Evolutionary conservation across 1,140 invertebrate genomes (phyloP).

Genomic region (Calliphora vicina): DNA sequence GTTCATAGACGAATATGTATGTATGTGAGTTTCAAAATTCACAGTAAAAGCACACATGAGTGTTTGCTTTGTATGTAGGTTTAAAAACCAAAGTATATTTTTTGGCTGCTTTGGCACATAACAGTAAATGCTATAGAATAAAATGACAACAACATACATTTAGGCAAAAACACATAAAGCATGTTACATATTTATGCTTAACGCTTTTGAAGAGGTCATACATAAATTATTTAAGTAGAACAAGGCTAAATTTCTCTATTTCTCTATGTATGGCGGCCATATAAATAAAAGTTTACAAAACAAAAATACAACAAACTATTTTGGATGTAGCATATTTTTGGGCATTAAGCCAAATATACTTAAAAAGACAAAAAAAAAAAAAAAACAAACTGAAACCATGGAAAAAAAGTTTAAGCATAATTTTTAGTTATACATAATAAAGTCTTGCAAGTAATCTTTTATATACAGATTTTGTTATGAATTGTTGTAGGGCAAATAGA

Average conservation of each 20-base stretch:
- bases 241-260: conserved; percentile 35
- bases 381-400: neutral
- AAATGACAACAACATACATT: conserved; percentile 14
- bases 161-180: neutral
- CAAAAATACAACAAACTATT: conserved; percentile 9
- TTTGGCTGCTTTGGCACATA: neutral
- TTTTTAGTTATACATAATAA: neutral
- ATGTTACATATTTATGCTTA: conserved; percentile 18
- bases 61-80: no score
- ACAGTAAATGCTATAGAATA: neutral
- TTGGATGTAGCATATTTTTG: conserved; percentile 36
- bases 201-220: conserved; percentile 27
- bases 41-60: neutral
- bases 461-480: neutral
- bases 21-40: neutral
- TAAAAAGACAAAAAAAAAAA: neutral
- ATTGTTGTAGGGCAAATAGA: no score
- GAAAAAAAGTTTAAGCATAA: conserved; percentile 15
- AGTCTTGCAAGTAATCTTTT: conserved; percentile 7
- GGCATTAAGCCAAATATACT: conserved; percentile 32
- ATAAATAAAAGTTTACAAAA: neutral
- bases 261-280: neutral
- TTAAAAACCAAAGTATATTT: neutral
- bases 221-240: conserved; percentile 40
- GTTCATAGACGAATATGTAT: no score